Percentiles rank a stretch among this genome's conserved stretches.
phyloP scores from a whole-genome alignment of 53 echinoderm and acorn worm genomes.

The Echinometra lucunter region DNA sequence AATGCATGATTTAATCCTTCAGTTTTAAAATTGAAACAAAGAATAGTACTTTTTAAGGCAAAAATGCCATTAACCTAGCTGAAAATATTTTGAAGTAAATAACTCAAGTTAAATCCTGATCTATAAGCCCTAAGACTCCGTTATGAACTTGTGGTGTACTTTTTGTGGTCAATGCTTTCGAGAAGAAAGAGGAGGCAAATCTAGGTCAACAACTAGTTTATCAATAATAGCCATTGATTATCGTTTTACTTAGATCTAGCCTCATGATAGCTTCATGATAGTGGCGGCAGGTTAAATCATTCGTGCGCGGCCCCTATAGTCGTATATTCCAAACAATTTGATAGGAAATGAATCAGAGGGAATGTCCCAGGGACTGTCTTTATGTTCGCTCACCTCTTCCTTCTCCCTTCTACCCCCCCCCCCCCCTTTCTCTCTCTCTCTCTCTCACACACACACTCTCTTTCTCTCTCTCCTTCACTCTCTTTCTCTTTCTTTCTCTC shows the following conservation, averaged over 20 bases:
- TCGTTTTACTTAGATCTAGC: not conserved
- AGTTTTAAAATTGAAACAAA: not conserved
- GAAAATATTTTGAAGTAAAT: not conserved
- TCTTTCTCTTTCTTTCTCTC: not conserved
- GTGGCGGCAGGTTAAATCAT: conserved; percentile 22
- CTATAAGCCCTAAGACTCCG: not conserved
- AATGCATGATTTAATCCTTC: not conserved
- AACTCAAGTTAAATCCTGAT: not conserved
- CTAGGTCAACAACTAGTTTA: conserved; percentile 42
- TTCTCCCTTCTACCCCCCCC: too few relatives aligned
- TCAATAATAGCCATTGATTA: not conserved
- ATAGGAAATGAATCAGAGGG: too few relatives aligned
- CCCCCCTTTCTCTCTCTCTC: too few relatives aligned
- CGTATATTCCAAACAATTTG: too few relatives aligned
- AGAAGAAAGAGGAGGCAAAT: not conserved
- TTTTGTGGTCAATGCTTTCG: not conserved
- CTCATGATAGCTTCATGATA: not conserved
- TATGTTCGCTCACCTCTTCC: not conserved
- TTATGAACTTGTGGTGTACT: conserved; percentile 16
- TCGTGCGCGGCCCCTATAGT: not conserved
- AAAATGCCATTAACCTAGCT: not conserved
- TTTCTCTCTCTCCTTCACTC: too few relatives aligned
- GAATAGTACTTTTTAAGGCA: not conserved
- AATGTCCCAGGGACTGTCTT: not conserved
- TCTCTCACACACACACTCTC: not conserved